Evolutionary conservation across 2,113 vertebrate species (phyloP), one percentile per base, ranked within the genome.

Genomic region (Oostethus manadensis): DNA sequence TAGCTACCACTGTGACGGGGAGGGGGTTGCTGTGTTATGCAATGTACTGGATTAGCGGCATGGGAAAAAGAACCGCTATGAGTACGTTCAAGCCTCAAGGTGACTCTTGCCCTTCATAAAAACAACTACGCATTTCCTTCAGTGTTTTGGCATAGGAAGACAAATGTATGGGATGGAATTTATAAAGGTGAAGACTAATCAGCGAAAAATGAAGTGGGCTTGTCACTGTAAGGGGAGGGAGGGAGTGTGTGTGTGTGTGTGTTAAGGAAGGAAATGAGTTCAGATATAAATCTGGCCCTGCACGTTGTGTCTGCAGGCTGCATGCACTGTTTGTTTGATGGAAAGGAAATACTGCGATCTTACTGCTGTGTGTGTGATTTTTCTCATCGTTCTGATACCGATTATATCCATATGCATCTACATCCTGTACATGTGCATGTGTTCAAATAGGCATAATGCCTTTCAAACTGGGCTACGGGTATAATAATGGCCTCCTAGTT

Each of bases 11-110:
- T 18, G 35, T 18, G 46, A 65, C 33, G 55, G 45, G 17, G 56
- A n/a, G n/a, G 60, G 38, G 58, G 13, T 68, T 59, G 56, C 71
- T 63, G 14, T 57, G 74, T 83, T 82, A 81, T 62, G 77, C 61
- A 84, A 76, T 66, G 64, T 77, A 74, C n/a, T 77, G 70, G 75
- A 80, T 82, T 80, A 77, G 69, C 68, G 57, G 14, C 3, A 35
- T 20, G 18, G 33, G 9, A 26, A n/a, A 56, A 56, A 58, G 21
- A 64, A 53, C 46, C 53, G 59, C 64, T 66, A 44, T 53, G 68
- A 58, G 63, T 56, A 67, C 60, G 68, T 51, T 51, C 38, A 42
- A 61, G 45, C 51, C 59, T 70, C 63, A 85, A 80, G 75, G 77
- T 80, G 67, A 82, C 75, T 73, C 46, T 58, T 61, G 42, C 56